These are phyloP conservation scores for Euzetes globulus DNA, from an alignment of 2,888 invertebrate species.

Conservation along the genomic window DNA sequence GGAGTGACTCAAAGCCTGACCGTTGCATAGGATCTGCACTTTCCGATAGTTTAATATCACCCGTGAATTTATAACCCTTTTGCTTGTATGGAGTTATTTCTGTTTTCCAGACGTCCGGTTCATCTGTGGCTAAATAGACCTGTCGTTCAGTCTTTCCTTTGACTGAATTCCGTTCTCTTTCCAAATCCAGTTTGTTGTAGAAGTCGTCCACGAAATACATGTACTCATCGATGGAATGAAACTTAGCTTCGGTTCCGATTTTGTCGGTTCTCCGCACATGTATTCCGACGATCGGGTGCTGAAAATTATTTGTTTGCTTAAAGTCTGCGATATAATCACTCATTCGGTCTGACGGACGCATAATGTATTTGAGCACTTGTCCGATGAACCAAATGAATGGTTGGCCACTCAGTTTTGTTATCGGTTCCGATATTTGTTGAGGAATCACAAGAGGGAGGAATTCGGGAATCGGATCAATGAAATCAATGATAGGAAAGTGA, in stretches of 20 bases:
- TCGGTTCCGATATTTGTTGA: constrained; percentile 71
- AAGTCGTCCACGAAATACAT: constrained; percentile 87
- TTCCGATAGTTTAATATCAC: constrained; percentile 40
- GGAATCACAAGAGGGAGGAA: constrained; percentile 85
- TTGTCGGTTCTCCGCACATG: constrained; percentile 58
- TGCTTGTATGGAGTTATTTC: constrained; percentile 19
- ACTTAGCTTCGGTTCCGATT: constrained; percentile 95
- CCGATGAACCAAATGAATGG: constrained; percentile 98
- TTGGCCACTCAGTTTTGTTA: constrained; percentile 72
- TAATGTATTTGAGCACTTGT: constrained; percentile 83
- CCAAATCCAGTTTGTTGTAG: constrained; percentile 59
- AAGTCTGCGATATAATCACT: constrained; percentile 37
- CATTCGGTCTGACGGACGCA: constrained; percentile 52
- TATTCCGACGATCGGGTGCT: constrained; percentile 46
- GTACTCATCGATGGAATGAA: constrained; percentile 87
- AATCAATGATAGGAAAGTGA: constrained; percentile 95
- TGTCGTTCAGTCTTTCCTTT: constrained; percentile 35
- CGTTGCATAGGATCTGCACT: constrained; percentile 48
- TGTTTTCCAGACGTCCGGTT: constrained; percentile 37
- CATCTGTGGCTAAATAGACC: constrained; percentile 43
- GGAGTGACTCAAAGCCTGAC: constrained; percentile 80
- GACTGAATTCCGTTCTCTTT: not conserved
- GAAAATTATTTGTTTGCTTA: constrained; percentile 40
- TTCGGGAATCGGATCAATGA: constrained; percentile 72
- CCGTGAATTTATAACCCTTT: constrained; percentile 40